These are phyloP conservation scores for Drosophila lacertosa DNA, from an alignment of 1,140 invertebrate genomes.

Conservation along the genomic window DNA sequence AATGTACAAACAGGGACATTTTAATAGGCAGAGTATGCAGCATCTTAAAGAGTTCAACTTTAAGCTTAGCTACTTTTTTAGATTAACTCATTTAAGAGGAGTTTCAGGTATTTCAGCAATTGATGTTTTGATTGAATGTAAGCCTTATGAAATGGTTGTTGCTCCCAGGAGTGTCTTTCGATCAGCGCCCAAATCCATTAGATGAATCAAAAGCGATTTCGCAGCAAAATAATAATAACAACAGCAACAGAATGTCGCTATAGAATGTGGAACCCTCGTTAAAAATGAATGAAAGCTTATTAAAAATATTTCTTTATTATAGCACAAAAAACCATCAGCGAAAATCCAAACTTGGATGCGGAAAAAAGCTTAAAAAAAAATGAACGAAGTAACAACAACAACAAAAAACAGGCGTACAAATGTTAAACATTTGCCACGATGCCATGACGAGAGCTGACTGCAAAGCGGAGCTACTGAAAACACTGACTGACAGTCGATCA, in stretches of 20 bases:
- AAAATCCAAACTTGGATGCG: slow-evolving; percentile 22
- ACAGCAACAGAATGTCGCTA: slow-evolving; percentile 62
- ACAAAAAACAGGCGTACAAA: slow-evolving; percentile 77
- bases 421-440: slow-evolving; percentile 80
- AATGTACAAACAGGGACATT: too few relatives aligned
- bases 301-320: slow-evolving; percentile 83
- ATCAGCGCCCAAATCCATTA: slow-evolving; percentile 69
- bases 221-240: slow-evolving; percentile 27
- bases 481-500: slow-evolving; percentile 29
- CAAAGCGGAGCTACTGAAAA: slow-evolving; percentile 54
- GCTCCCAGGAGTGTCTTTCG: slow-evolving; percentile 60
- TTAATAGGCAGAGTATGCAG: too few relatives aligned
- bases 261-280: slow-evolving; percentile 77
- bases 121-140: slow-evolving; percentile 66
- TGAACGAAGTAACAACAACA: slow-evolving; percentile 37
- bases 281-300: slow-evolving; percentile 83
- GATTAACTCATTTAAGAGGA: background rate
- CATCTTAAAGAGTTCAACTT: too few relatives aligned
- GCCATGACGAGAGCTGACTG: slow-evolving; percentile 73
- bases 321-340: slow-evolving; percentile 41
- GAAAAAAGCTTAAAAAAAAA: slow-evolving; percentile 34
- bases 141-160: slow-evolving; percentile 39
- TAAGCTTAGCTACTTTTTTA: too few relatives aligned
- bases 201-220: slow-evolving; percentile 71
- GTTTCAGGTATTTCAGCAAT: slow-evolving; percentile 14